Evolutionary conservation across 2,113 vertebrate species (phyloP).

Genomic region (Orycteropus afer): DNA sequence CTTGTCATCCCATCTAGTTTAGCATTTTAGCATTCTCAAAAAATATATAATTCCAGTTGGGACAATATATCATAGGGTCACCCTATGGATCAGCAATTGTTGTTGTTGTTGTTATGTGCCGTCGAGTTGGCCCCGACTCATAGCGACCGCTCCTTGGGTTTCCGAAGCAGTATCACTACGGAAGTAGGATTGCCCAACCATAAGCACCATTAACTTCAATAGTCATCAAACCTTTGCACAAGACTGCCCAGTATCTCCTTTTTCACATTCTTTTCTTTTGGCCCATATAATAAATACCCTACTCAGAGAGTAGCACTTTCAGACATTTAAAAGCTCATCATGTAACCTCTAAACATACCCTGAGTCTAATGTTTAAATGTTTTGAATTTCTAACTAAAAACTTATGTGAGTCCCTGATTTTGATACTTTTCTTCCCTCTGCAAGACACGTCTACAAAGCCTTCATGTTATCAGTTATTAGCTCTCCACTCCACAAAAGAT

Average conservation of each 20-base stretch:
- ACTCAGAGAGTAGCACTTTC: background rate
- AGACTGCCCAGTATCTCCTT: background rate
- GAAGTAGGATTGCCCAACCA: too few relatives aligned
- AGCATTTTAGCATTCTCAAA: background rate
- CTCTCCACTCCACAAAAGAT: background rate
- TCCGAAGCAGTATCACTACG: too few relatives aligned
- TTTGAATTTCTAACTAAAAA: constrained; percentile 32
- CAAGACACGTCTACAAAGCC: background rate
- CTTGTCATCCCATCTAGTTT: background rate
- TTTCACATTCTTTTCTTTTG: background rate
- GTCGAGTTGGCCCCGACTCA: too few relatives aligned
- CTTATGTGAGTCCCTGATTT: background rate
- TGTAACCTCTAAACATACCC: background rate
- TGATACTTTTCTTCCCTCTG: background rate
- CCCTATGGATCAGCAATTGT: background rate
- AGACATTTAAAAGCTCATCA: background rate
- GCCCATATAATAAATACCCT: background rate
- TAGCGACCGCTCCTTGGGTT: too few relatives aligned
- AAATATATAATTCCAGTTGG: background rate
- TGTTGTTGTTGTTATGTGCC: too few relatives aligned
- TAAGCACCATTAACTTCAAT: background rate
- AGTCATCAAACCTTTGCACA: background rate
- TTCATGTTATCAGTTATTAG: background rate
- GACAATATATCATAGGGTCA: background rate
- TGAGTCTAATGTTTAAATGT: background rate